Base-by-base conservation (phyloP, 2,797 vertebrate genomes). In the Urosaurus nigricauda region DNA sequence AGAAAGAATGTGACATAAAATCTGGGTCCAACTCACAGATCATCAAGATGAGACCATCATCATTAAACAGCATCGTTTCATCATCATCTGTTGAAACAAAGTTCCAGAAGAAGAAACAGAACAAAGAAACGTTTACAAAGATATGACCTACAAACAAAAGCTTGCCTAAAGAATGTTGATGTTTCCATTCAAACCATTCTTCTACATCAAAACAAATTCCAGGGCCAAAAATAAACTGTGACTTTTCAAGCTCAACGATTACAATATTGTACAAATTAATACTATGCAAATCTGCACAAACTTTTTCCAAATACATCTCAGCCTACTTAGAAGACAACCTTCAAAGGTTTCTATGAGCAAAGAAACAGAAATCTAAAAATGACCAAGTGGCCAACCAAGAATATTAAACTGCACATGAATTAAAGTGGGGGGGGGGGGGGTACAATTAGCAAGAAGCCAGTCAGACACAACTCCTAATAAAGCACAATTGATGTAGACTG, bases 1-100 rank as follows among this genome's bases (percentile, higher is more conserved):
- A 93, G 86, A 88, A 94, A 80, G 32, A 86, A 92, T 87, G 83
- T 82, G 63, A 87, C 56, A 86, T 87, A 80, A 87, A 43, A 82
- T 77, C 80, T 83, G 71, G 53, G 37, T 35, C 79, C 32, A 65
- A 77, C 58, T 73, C 47, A 81, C n/a, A 56, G 2, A 70, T 60
- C 32, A 32, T 43, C 58, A 13, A 21, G 71, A 60, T 60, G 71
- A 85, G 35, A 8, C 37, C 56, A 40, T 77, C 40, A 79, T 68
- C n/a, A 71, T 80, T 71, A 40, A 60, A 87, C 40, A n/a, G 37
- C 29, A 74, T 43, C 43, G n/a, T 13, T 81, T 63, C 32, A 74
- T 29, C 29, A 40, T 60, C 29, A 56, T 12, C n/a, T 51, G 16
- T 47, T 83, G 40, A 65, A 83, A 63, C 19, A 8, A 37, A 68